These are phyloP conservation scores for Brachyhypopomus occidentalis DNA, from an alignment of 2,113 vertebrate genomes.

Conservation along the genomic window DNA sequence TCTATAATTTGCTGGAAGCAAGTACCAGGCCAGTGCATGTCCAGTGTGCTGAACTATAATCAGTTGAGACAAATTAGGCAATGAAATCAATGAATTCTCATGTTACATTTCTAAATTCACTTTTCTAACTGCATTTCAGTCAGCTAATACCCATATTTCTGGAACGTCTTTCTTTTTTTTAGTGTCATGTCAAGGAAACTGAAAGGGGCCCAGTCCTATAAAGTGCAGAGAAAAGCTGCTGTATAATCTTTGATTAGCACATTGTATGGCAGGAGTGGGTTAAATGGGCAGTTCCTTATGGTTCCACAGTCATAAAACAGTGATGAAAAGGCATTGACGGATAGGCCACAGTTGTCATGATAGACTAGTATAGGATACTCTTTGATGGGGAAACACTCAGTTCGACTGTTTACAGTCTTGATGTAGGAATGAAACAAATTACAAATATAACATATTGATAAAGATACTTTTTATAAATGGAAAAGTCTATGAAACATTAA, in stretches of 20 bases:
- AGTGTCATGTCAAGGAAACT: constrained; percentile 21
- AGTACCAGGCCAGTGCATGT: constrained; percentile 13
- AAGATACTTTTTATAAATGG: neutral
- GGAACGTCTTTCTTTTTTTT: constrained; percentile 26
- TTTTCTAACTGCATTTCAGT: constrained; percentile 21
- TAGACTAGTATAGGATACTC: constrained; percentile 55
- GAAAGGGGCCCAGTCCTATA: constrained; percentile 57
- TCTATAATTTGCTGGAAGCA: constrained; percentile 43
- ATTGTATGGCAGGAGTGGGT: constrained; percentile 29
- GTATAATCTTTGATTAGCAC: constrained; percentile 70
- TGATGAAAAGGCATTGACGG: constrained; percentile 69
- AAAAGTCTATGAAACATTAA: neutral
- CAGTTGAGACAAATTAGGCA: constrained; percentile 39
- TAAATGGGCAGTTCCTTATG: constrained; percentile 54
- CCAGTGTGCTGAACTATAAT: constrained; percentile 26
- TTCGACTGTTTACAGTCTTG: constrained; percentile 41
- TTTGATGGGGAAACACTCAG: constrained; percentile 51
- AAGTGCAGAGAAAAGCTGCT: constrained; percentile 62
- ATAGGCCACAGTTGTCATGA: constrained; percentile 69
- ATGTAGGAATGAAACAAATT: constrained; percentile 43
- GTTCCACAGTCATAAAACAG: constrained; percentile 51
- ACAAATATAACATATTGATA: constrained; percentile 1
- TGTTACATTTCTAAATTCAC: constrained; percentile 51
- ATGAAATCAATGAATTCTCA: constrained; percentile 23
- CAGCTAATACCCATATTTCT: constrained; percentile 37